Evolutionary conservation across 2,797 vertebrate species (phyloP), one percentile per base, ranked within the genome.

Genomic region (Limnodromus scolopaceus): DNA sequence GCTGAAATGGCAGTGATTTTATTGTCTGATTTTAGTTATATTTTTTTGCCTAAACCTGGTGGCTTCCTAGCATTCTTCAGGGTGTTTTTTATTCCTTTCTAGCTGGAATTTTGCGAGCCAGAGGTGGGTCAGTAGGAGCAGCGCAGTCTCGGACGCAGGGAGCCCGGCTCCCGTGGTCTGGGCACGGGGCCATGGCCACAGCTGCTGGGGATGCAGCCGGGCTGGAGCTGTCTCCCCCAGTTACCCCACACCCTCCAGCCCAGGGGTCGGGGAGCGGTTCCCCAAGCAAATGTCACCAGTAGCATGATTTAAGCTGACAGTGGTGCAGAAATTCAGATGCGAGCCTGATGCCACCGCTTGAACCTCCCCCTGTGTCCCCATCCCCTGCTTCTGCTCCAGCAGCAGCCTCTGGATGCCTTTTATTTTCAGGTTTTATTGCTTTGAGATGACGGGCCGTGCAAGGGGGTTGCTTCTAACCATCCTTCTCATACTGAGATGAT

Each of bases 251-350:
- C 30, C 46, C 63, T 54, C 60, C 83, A 5, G 0, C n/a, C 23
- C 0, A 22, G 36, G 46, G n/a, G 38, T 12, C 1, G 0, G 20
- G 70, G 77, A 53, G 72, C 2, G 0, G 17, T 43, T 78, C 57
- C 53, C 63, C 24, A 14, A 16, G 41, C n/a, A 39, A 64, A 32
- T 23, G 38, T 53, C 60, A 24, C n/a, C 46, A 65, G 38, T 65
- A 87, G 61, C 66, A 55, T 74, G 71, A 66, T 71, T 64, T 63
- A 46, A 71, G 28, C 48, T 78, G 83, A 39, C 12, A 54, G 18
- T 0, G 0, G 41, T 0, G 2, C 68, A 60, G 76, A 68, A 46
- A 51, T 18, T 66, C 66, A 20, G 51, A 11, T 22, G 36, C 46
- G 66, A 87, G 51, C 45, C 78, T 55, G 17, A 32, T 24, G 19